Conservation (phyloP, 2,888 invertebrate genomes). For the Ctena decussata region DNA sequence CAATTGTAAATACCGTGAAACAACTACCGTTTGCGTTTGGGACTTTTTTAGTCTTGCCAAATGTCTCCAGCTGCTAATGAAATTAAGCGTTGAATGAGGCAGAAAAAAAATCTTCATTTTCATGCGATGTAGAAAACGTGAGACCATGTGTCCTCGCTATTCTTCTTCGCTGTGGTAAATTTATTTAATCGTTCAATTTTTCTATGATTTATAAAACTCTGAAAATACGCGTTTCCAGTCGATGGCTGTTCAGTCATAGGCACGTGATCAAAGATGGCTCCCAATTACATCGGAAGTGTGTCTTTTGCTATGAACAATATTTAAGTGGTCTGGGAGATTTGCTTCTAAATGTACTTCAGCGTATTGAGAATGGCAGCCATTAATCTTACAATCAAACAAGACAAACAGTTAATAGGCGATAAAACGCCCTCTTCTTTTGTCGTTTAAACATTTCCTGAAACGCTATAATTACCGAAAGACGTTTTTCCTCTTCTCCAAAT, state of each 20-base stretch:
- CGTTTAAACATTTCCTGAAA: background rate
- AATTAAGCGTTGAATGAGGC: no score
- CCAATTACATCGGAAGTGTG: constrained; percentile 36
- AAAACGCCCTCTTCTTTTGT: background rate
- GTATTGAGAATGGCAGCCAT: background rate
- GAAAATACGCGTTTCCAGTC: background rate
- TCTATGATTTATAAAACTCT: background rate
- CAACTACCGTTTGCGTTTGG: no score
- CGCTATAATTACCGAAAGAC: background rate
- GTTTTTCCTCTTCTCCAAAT: background rate
- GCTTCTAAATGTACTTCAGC: background rate
- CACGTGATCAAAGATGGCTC: background rate
- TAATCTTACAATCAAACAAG: background rate
- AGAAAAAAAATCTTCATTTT: no score
- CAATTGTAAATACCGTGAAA: no score
- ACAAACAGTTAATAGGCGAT: background rate
- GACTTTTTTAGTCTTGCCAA: no score
- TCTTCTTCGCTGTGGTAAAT: no score
- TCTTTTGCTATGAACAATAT: constrained; percentile 27
- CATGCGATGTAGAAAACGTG: no score
- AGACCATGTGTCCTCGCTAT: no score
- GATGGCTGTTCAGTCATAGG: background rate
- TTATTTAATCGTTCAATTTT: background rate
- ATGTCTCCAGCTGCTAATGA: no score
- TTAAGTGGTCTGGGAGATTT: background rate